These are phyloP conservation scores for Drosophila imparisetae DNA, from an alignment of 2,888 invertebrate genomes.

Conservation along the genomic window DNA sequence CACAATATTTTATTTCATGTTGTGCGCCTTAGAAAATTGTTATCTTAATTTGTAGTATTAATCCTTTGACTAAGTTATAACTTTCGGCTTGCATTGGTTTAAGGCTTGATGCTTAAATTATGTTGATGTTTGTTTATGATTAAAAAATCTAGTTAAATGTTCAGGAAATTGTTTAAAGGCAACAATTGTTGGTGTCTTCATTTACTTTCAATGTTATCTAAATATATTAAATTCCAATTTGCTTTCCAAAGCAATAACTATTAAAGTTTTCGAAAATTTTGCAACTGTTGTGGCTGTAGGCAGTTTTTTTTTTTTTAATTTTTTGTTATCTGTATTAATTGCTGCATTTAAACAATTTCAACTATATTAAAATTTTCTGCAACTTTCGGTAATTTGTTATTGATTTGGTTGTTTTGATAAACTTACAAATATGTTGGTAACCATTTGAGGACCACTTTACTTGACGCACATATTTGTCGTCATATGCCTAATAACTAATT, in stretches of 20 bases:
- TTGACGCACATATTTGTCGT: constrained; percentile 33
- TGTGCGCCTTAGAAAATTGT: constrained; percentile 59
- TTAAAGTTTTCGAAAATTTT: constrained; percentile 7
- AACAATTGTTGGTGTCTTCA: constrained; percentile 27
- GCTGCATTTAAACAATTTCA: constrained; percentile 49
- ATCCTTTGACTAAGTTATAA: constrained; percentile 32
- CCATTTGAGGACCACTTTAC: constrained; percentile 32
- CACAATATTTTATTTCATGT: constrained; percentile 46
- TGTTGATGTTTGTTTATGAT: constrained; percentile 22
- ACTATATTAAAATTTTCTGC: constrained; percentile 11
- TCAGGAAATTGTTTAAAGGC: constrained; percentile 43
- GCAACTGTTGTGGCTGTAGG: constrained; percentile 27
- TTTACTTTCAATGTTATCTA: constrained; percentile 10
- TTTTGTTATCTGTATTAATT: constrained; percentile 4
- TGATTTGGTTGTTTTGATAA: constrained; percentile 14
- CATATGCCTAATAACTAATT: constrained; percentile 67
- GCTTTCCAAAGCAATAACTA: constrained; percentile 6
- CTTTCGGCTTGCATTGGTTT: constrained; percentile 41
- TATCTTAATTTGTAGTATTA: constrained; percentile 22
- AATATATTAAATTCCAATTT: constrained; percentile 8
- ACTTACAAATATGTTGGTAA: constrained; percentile 14
- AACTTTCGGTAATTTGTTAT: constrained; percentile 3
- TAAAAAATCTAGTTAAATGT: constrained; percentile 10
- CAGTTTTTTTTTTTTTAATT: constrained; percentile 22
- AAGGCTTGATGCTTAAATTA: constrained; percentile 45